A percentile compares a stretch with the other conserved stretches of the same genome.
These are phyloP conservation scores for Rhagium mordax DNA, from an alignment of 2,888 invertebrate species.

Conservation along the genomic window DNA sequence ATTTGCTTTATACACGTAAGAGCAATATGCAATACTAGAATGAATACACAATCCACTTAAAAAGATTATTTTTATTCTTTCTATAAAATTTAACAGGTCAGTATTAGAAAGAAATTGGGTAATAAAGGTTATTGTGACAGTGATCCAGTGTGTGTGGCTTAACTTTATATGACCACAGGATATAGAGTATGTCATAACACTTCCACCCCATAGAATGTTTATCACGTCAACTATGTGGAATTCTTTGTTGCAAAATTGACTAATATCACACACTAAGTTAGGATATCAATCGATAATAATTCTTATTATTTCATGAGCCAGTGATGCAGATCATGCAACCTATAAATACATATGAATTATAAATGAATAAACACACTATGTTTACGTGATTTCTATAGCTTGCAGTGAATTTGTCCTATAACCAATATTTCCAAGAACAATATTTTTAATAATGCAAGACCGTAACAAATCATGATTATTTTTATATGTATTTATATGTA, in stretches of 20 bases:
- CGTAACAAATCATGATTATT: background rate
- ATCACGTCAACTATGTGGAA: background rate
- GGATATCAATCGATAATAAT: background rate
- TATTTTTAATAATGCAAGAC: slow-evolving; percentile 1
- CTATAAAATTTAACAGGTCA: slow-evolving; percentile 25
- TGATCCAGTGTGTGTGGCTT: slow-evolving; percentile 7
- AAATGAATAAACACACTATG: slow-evolving; percentile 8
- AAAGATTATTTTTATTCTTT: slow-evolving; percentile 14
- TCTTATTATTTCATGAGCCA: slow-evolving; percentile 18
- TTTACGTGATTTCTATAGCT: slow-evolving; percentile 9
- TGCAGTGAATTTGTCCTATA: background rate
- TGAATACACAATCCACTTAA: slow-evolving; percentile 14
- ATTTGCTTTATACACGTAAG: no score
- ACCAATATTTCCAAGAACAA: slow-evolving; percentile 14
- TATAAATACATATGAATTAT: slow-evolving; percentile 22
- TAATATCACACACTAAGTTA: background rate
- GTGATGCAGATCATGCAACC: slow-evolving; percentile 9
- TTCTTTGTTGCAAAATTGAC: slow-evolving; percentile 21
- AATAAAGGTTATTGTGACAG: slow-evolving; percentile 25
- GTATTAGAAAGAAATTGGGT: slow-evolving; percentile 10
- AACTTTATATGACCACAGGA: slow-evolving; percentile 8
- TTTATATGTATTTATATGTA: no score
- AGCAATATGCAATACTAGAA: slow-evolving; percentile 14
- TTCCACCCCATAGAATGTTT: background rate
- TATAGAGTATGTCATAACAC: background rate